Base-by-base conservation (phyloP, 2,888 invertebrate genomes). In the Phytoseiulus persimilis region DNA sequence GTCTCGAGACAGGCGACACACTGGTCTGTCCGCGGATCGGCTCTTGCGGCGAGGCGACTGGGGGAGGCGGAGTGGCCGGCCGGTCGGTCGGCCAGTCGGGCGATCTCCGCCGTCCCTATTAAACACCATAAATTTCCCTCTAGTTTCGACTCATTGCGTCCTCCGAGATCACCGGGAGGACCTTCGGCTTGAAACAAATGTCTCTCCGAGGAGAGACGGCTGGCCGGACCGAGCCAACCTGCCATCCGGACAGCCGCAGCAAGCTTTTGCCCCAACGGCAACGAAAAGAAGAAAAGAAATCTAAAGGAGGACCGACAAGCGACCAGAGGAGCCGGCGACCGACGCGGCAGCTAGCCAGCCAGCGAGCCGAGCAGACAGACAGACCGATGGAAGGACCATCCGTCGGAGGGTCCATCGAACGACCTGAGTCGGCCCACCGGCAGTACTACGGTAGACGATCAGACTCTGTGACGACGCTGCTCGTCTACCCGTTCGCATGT, bases 121-220 rank as follows among this genome's bases (percentile, higher is more conserved):
- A 65, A 65, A 65, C 65, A 65, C 65, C 65, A 65, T 65, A 65
- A 65, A 65, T 65, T 65, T 28, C 18, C 65, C 65, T 65, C 65
- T 65, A 65, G 65, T 65, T 65, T 65, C 65, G 65, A 65, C 65
- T 65, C 65, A 65, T 65, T 65, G 65, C 65, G 65, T 65, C 65
- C 65, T 65, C 28, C 18, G 65, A 65, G 65, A 65, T 65, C 65
- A 65, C 65, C 28, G 65, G n/a, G 65, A 65, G 65, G 65, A 65
- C 65, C 65, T 65, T 65, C 65, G 65, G 28, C 65, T 65, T 65
- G 18, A 65, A 65, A 65, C 65, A 65, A 65, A 65, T 65, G 65
- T 65, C 65, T 65, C 65, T 65, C 65, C 28, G 65, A 65, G 65
- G 65, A 65, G 65, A 28, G 65, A 11, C 65, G 65, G 65, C 65